Percentiles rank a stretch among this genome's conserved stretches.
These are phyloP conservation scores for Otus sunia DNA, from an alignment of 2,113 vertebrate genomes.

Conservation along the genomic window DNA sequence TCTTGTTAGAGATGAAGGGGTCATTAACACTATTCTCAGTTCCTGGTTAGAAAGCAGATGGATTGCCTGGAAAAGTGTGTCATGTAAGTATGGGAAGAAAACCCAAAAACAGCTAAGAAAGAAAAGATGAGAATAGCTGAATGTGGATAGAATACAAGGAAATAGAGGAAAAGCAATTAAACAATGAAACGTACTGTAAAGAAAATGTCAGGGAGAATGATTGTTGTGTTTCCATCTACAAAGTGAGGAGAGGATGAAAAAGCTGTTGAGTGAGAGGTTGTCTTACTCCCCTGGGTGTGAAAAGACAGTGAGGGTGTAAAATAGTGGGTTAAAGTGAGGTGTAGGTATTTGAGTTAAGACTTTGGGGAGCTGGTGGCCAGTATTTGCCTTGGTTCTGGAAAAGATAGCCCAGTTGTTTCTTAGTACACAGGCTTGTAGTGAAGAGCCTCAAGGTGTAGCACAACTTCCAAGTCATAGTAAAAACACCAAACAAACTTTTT, in stretches of 20 bases:
- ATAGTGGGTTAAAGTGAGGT: not conserved
- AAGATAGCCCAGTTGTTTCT: not conserved
- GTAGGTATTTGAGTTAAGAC: not conserved
- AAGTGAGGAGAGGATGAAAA: not conserved
- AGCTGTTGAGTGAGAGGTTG: not conserved
- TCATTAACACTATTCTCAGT: not conserved
- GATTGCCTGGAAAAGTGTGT: not conserved
- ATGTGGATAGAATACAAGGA: not conserved
- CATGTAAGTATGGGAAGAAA: not conserved
- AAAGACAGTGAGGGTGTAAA: not conserved
- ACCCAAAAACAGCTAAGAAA: not conserved
- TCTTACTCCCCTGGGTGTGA: not conserved
- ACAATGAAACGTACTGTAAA: not conserved
- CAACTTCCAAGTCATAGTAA: not conserved
- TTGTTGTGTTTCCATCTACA: not conserved
- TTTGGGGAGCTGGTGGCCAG: accelerated
- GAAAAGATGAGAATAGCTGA: not conserved
- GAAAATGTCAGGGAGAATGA: not conserved
- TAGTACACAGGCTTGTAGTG: accelerated
- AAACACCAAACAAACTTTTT: not conserved
- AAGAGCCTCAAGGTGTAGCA: not conserved
- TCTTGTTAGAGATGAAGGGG: not conserved
- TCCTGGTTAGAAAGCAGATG: not conserved
- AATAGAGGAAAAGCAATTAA: not conserved
- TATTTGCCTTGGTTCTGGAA: not conserved